Base-by-base conservation (phyloP, 2,888 invertebrate genomes). In the Cheilosia vernalis region DNA sequence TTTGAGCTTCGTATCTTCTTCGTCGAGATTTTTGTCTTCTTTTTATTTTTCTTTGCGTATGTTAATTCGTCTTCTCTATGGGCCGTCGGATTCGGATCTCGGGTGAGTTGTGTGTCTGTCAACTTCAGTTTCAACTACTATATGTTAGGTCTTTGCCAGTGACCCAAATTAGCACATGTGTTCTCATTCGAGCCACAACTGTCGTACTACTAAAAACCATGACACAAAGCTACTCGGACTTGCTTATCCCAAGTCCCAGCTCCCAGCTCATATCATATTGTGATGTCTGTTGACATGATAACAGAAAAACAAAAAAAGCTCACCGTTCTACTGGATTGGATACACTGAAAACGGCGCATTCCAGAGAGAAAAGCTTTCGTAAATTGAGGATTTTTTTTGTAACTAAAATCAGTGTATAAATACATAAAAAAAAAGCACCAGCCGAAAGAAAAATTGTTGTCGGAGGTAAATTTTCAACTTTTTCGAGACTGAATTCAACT, bases 151-250 rank as follows among this genome's bases (percentile, higher is more conserved):
- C 37, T 69, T 44, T 76, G 67, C 55, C 53, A 84, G 55, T 80
- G 55, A 84, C 60, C 74, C 55, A 76, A 64, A 66, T 80, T 33
- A 42, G 47, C 19, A 30, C 15, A 82, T 37, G 60, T 76, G 77
- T 42, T 49, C 78, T 72, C 67, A 51, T 67, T 37, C 83, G 37
- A 63, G 42, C 67, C 37, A 63, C 67, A 73, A 67, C 73, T 78
- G 67, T 61, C 67, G 78, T 55, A 73, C 78, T 37, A 78, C 73
- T 69, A 47, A 74, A 73, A 33, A 40, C 79, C 73, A 64, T 83
- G 83, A 78, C 83, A 78, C 72, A 58, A 69, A 69, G 78, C 56
- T 61, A 49, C 67, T 83, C 27, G 61, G 15, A 47, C 42, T 44
- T 24, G n/a, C 7, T 37, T 17, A 37, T 37, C 17, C 6, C 13